phyloP scores from a whole-genome alignment of 1,140 invertebrate genomes.

The Drosophila lacteicornis region DNA sequence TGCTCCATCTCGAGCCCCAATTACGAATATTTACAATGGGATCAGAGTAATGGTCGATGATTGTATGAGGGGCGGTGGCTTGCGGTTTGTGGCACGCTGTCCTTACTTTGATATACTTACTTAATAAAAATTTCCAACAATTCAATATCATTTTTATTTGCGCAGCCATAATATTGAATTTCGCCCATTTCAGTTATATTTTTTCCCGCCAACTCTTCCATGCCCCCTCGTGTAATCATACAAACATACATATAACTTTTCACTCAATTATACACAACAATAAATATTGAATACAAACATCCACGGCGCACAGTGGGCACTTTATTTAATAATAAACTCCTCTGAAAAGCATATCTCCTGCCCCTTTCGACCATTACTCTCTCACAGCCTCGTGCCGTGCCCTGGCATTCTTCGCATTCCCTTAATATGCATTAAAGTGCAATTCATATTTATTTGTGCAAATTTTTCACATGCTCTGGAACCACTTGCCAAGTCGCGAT shows the following conservation, averaged over 20 bases:
- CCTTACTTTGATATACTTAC: constrained; percentile 61
- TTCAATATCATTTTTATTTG: constrained; percentile 82
- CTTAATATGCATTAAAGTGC: constrained; percentile 83
- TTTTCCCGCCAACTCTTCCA: neutral
- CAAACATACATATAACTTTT: constrained; percentile 81
- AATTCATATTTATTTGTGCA: constrained; percentile 84
- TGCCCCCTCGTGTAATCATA: constrained; percentile 55
- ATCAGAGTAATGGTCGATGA: constrained; percentile 40
- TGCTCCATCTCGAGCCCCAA: constrained; percentile 44
- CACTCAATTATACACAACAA: constrained; percentile 83
- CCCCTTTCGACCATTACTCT: neutral
- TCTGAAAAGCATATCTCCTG: constrained; percentile 18
- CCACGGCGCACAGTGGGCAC: constrained; percentile 70
- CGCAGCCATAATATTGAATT: constrained; percentile 72
- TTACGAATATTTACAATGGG: constrained; percentile 50
- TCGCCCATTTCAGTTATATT: constrained; percentile 31
- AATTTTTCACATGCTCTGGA: constrained; percentile 73
- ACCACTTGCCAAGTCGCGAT: constrained; percentile 25
- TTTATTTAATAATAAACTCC: constrained; percentile 81
- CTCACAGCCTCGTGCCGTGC: neutral
- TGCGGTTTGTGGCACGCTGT: constrained; percentile 31
- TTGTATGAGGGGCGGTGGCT: constrained; percentile 7
- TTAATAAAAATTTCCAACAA: constrained; percentile 78
- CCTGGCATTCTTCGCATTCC: constrained; percentile 44
- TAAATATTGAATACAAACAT: constrained; percentile 79